Percentiles rank a stretch among this genome's conserved stretches.
Conservation (phyloP, 2,797 vertebrate genomes). For the Danionella dracula region DNA sequence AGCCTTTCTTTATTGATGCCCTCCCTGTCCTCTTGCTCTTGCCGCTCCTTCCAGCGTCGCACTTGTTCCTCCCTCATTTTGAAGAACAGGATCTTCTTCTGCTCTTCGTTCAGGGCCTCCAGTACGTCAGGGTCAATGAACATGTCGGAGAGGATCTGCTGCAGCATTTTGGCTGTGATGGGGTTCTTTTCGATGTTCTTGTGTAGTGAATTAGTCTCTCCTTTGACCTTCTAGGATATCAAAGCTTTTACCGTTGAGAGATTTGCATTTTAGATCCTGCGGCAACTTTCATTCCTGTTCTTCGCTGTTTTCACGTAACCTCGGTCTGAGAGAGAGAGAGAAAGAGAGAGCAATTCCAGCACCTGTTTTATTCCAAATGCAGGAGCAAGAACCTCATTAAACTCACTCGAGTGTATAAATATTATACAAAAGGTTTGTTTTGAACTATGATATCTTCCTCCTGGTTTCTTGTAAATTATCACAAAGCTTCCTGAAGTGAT, state of each 20-base stretch:
- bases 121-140: slow-evolving; percentile 74
- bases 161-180: slow-evolving; percentile 62
- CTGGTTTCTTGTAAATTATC: neutral
- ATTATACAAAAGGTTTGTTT: too few relatives aligned
- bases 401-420: too few relatives aligned
- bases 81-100: slow-evolving; percentile 72
- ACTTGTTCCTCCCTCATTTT: slow-evolving; percentile 81
- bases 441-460: neutral
- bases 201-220: neutral
- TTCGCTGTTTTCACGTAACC: slow-evolving; percentile 5
- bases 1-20: slow-evolving; percentile 17
- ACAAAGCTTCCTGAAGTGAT: neutral
- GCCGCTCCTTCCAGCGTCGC: slow-evolving; percentile 68
- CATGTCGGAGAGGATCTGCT: slow-evolving; percentile 75
- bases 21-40: slow-evolving; percentile 60
- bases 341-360: slow-evolving; percentile 25
- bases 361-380: too few relatives aligned
- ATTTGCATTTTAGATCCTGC: slow-evolving; percentile 36
- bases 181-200: neutral
- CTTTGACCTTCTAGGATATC: neutral
- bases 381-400: too few relatives aligned
- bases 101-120: slow-evolving; percentile 73
- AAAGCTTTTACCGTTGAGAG: slow-evolving; percentile 37
- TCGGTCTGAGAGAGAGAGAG: slow-evolving; percentile 27
- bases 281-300: slow-evolving; percentile 26